Evolutionary conservation across 2,888 invertebrate genomes (phyloP).

Genomic region (Anagyrus pseudococci): DNA sequence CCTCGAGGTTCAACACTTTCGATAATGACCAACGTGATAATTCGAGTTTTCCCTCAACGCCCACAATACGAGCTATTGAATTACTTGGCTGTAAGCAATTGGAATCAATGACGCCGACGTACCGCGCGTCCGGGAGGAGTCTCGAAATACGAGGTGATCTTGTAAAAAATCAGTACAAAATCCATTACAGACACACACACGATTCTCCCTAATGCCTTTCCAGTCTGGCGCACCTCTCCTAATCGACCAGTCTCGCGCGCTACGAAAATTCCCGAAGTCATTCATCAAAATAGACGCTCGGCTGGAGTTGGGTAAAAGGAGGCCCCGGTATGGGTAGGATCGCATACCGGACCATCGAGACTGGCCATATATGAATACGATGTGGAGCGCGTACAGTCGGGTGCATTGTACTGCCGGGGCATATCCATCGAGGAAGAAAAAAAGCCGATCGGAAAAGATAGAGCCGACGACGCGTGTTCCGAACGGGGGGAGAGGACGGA

Average conservation of each 20-base stretch:
- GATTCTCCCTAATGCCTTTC: slow-evolving; percentile 8
- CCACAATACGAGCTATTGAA: too few species aligned
- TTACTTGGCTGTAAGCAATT: neutral
- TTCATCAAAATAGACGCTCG: slow-evolving; percentile 24
- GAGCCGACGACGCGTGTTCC: neutral
- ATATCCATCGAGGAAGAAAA: neutral
- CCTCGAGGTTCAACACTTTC: too few species aligned
- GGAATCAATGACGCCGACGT: slow-evolving; percentile 3
- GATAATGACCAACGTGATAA: too few species aligned
- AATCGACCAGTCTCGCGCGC: neutral
- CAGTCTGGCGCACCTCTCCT: slow-evolving; percentile 6
- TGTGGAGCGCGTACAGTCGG: slow-evolving; percentile 19
- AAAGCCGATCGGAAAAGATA: slow-evolving; percentile 13
- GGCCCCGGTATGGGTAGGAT: too few species aligned
- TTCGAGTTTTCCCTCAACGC: too few species aligned
- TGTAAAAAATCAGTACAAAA: slow-evolving; percentile 9
- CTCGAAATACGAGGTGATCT: neutral
- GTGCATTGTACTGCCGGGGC: neutral
- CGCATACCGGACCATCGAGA: too few species aligned
- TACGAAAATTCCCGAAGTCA: slow-evolving; percentile 18
- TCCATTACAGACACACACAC: slow-evolving; percentile 12
- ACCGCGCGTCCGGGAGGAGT: neutral
- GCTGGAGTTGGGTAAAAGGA: too few species aligned
- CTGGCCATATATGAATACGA: too few species aligned
- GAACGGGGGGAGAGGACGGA: neutral